Conservation (phyloP, 2,113 vertebrate species). For the Argyrosomus japonicus region DNA sequence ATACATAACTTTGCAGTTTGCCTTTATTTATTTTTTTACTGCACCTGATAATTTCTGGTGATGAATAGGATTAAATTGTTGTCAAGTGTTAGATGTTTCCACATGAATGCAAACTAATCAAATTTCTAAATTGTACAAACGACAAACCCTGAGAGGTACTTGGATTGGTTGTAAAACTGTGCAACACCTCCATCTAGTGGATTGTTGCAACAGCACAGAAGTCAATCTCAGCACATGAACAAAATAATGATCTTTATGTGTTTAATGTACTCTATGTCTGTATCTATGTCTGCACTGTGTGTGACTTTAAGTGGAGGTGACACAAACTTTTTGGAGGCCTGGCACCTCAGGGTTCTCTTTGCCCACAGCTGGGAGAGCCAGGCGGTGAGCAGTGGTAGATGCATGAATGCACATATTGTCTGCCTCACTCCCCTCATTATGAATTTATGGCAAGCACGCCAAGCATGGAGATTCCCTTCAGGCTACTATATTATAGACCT, state of each 20-base stretch:
- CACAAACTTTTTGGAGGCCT: neutral
- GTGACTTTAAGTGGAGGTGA: neutral
- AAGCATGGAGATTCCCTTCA: constrained; percentile 35
- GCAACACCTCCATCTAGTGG: constrained; percentile 67
- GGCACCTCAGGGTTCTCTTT: neutral
- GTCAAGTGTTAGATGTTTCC: neutral
- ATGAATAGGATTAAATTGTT: neutral
- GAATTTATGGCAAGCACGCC: constrained; percentile 46
- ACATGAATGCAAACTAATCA: neutral
- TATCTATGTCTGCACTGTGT: neutral
- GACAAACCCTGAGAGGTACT: too few relatives aligned
- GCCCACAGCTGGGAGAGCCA: constrained; percentile 34
- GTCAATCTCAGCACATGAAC: neutral
- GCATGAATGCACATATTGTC: constrained; percentile 65
- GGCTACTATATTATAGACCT: constrained; percentile 8
- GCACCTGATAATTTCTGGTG: neutral
- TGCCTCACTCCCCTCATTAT: constrained; percentile 59
- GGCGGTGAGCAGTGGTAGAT: neutral
- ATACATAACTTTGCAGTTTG: too few relatives aligned
- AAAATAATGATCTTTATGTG: neutral
- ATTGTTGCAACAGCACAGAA: neutral
- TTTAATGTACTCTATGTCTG: neutral
- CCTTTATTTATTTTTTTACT: neutral
- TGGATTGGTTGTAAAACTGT: constrained; percentile 15
- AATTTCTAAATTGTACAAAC: neutral